Percentiles rank a stretch among this genome's conserved stretches.
These are phyloP conservation scores for Chrysolina oricalcia DNA, from an alignment of 2,888 invertebrate genomes.

Conservation along the genomic window DNA sequence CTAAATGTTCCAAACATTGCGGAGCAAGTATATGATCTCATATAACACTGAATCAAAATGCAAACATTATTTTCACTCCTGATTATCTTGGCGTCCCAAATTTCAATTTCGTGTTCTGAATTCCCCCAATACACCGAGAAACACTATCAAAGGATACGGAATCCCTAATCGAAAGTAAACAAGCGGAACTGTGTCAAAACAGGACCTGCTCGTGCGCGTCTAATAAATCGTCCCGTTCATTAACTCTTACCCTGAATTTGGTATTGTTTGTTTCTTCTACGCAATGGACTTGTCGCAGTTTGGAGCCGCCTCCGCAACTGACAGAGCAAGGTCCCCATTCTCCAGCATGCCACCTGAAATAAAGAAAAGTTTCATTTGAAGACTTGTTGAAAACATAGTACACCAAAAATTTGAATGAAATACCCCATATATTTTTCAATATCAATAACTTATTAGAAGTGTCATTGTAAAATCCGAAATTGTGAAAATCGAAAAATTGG, in stretches of 20 bases:
- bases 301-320: slow-evolving; percentile 89
- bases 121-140: background rate
- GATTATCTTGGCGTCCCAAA: background rate
- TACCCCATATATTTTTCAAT: too few relatives aligned
- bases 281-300: slow-evolving; percentile 88
- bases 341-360: slow-evolving; percentile 87
- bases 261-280: slow-evolving; percentile 88
- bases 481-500: too few relatives aligned
- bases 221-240: slow-evolving; percentile 2
- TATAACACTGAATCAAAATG: background rate
- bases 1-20: too few relatives aligned
- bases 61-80: background rate
- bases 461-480: too few relatives aligned
- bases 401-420: background rate
- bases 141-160: background rate
- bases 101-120: background rate
- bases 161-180: slow-evolving; percentile 19
- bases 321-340: slow-evolving; percentile 93
- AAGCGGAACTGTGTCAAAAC: slow-evolving; percentile 5
- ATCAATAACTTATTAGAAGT: too few relatives aligned
- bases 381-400: background rate
- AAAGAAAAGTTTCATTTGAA: background rate
- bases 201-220: background rate
- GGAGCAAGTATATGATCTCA: too few relatives aligned
- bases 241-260: slow-evolving; percentile 78